Evolutionary conservation across 2,888 invertebrate species (phyloP), one percentile per base, ranked within the genome.

Genomic region (Diachrysia chrysitis): DNA sequence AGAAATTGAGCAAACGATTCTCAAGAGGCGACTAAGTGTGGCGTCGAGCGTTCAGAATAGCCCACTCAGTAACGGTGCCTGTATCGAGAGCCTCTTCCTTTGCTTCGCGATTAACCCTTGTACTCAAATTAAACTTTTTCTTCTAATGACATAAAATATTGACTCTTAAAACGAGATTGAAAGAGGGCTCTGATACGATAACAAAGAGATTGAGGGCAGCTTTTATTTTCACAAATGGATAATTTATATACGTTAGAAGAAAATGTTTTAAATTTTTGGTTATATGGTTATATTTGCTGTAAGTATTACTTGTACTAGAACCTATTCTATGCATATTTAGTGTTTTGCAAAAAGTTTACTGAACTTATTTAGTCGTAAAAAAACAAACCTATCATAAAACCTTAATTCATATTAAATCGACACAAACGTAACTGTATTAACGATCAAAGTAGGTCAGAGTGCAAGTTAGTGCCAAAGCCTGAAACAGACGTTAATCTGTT

Each of bases 31-130:
- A 59, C 73, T 76, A 53, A 78, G 78, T 77, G 74, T 73, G 68
- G 63, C 69, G 69, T 58, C 55, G 69, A 69, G 74, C 63, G 63
- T 58, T 62, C 69, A 71, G 69, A 81, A 69, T 66, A 23, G 63
- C 76, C 79, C 71, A 68, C 82, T 83, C 63, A 58, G 59, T 66
- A 63, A 85, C 83, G 72, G 77, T 71, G 64, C 76, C 76, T 78
- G 53, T 79, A 84, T 87, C 73, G 81, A 87, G 85, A 70, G 81
- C 56, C 79, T 66, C 83, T 86, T 81, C 55, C 67, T 78, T 83
- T 79, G 63, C 29, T 55, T 66, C 19, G 51, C 68, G 70, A 79
- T 78, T 75, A 73, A 61, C 68, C 70, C 76, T 78, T 72, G n/a
- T 17, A 58, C 21, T 42, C 16, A 32, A 69, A 46, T 58, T 23